Evolutionary conservation across 1,140 invertebrate genomes (phyloP).

Genomic region (Papilio machaon): DNA sequence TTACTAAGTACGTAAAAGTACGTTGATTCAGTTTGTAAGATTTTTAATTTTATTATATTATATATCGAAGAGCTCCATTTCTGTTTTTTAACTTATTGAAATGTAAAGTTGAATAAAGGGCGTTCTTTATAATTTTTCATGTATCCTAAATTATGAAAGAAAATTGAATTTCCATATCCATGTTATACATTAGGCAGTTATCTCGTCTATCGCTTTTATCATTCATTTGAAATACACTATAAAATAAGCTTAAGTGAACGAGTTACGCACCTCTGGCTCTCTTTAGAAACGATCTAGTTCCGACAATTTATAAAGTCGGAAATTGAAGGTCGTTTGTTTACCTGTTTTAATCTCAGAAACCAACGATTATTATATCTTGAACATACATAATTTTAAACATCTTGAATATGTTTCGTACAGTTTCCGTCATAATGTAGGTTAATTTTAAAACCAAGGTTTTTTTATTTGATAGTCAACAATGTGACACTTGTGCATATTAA

Average conservation of each 20-base stretch:
- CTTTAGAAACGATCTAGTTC: slow-evolving; percentile 14
- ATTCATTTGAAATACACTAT: background rate
- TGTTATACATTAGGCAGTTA: too few species aligned
- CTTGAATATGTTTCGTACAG: background rate
- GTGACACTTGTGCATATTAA: background rate
- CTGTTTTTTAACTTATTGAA: too few species aligned
- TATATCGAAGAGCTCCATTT: too few species aligned
- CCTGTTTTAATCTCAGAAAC: background rate
- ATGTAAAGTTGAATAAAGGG: too few species aligned
- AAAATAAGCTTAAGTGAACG: background rate
- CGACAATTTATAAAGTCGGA: slow-evolving; percentile 10
- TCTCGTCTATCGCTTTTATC: background rate
- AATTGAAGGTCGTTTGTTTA: slow-evolving; percentile 21
- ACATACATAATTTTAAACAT: background rate
- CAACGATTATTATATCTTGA: background rate
- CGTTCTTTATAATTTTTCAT: too few species aligned
- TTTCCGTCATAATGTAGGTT: background rate
- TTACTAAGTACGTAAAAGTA: too few species aligned
- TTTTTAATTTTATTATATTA: too few species aligned
- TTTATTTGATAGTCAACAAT: background rate
- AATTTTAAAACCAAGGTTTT: background rate
- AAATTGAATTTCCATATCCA: too few species aligned
- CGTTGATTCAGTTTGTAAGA: too few species aligned
- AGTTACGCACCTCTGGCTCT: background rate
- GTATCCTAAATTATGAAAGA: too few species aligned